phyloP scores from a whole-genome alignment of 2,113 vertebrate genomes.

The Anhinga anhinga region DNA sequence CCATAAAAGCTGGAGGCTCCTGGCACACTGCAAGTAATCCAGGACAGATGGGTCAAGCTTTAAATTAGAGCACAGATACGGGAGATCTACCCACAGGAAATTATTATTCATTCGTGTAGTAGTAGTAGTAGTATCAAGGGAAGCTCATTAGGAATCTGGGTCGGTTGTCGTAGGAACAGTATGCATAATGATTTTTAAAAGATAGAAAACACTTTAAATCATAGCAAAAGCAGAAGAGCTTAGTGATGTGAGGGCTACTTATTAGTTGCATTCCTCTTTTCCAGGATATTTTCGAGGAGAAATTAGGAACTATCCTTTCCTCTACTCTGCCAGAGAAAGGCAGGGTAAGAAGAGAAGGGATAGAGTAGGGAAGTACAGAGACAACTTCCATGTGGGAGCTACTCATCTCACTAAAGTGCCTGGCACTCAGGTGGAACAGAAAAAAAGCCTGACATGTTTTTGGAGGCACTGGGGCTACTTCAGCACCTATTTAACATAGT shows the following conservation, averaged over 20 bases:
- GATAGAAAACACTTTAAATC: neutral
- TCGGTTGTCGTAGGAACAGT: neutral
- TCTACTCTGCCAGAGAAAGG: neutral
- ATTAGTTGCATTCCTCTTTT: neutral
- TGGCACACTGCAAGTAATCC: neutral
- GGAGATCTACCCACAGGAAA: neutral
- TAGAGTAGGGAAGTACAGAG: neutral
- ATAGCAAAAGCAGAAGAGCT: neutral
- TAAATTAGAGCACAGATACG: neutral
- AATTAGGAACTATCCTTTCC: neutral
- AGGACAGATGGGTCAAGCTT: neutral
- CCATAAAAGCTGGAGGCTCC: neutral
- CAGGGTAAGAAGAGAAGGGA: neutral
- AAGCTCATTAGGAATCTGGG: constrained; percentile 24
- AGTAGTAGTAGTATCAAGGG: neutral
- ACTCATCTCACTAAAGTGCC: neutral
- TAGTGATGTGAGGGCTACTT: neutral
- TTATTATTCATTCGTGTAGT: neutral
- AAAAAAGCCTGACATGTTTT: neutral
- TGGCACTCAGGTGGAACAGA: neutral
- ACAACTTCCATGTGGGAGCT: neutral
- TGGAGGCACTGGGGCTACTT: neutral
- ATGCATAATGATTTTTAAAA: constrained; percentile 15
- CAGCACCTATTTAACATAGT: neutral
- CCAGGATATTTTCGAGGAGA: neutral